These are phyloP conservation scores for Eulemur mongoz DNA, from an alignment of 2,797 vertebrate species.

Conservation along the genomic window DNA sequence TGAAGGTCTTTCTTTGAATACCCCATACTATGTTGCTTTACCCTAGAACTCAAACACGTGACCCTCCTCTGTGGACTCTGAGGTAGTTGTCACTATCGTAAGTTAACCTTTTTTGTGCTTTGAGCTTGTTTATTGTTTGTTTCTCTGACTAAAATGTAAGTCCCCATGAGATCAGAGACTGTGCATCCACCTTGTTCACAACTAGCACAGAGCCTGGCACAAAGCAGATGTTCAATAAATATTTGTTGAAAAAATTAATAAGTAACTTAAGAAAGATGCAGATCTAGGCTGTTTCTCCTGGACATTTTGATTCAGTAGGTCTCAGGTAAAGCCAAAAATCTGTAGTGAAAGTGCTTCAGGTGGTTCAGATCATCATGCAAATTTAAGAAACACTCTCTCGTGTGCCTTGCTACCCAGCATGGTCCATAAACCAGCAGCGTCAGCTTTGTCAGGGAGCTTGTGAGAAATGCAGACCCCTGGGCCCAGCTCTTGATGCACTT, in stretches of 20 bases:
- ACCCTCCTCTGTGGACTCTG: not conserved
- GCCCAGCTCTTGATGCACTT: not conserved
- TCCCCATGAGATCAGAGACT: not conserved
- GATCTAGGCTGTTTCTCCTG: not conserved
- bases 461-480: not conserved
- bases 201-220: not conserved
- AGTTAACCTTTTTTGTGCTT: not conserved
- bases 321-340: not conserved
- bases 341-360: not conserved
- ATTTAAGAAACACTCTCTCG: not conserved
- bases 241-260: not conserved
- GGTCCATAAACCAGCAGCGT: not conserved
- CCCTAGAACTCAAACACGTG: not conserved
- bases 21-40: not conserved
- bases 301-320: not conserved
- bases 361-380: not conserved
- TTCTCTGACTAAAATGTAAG: conserved; percentile 17
- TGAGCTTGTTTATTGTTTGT: not conserved
- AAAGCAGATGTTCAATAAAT: not conserved
- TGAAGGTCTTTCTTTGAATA: not conserved
- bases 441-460: not conserved
- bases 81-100: not conserved
- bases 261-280: not conserved
- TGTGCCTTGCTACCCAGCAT: not conserved
- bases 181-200: not conserved